These are phyloP conservation scores for Drosophila austrosaltans DNA, from an alignment of 2,888 invertebrate genomes.

Conservation along the genomic window DNA sequence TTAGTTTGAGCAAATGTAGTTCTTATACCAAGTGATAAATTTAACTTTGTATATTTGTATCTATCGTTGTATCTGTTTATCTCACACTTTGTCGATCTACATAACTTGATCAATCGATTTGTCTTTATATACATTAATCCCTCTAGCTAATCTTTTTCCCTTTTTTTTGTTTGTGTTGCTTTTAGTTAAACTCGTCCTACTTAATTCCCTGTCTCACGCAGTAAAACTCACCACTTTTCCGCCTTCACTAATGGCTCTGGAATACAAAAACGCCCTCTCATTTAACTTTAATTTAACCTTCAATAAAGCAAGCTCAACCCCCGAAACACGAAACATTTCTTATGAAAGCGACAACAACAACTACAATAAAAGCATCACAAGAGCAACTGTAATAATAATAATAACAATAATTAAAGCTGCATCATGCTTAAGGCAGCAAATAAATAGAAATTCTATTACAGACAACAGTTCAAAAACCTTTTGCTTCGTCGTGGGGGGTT, in stretches of 20 bases:
- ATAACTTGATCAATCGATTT: neutral
- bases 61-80: neutral
- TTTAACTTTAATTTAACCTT: slow-evolving; percentile 72
- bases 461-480: slow-evolving; percentile 47
- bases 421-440: slow-evolving; percentile 43
- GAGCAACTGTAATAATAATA: slow-evolving; percentile 25
- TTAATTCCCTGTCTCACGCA: neutral
- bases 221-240: slow-evolving; percentile 6
- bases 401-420: slow-evolving; percentile 66
- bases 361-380: neutral
- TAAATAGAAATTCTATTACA: slow-evolving; percentile 37
- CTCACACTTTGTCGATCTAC: too few relatives aligned
- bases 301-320: slow-evolving; percentile 39
- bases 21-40: too few relatives aligned
- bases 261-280: slow-evolving; percentile 24
- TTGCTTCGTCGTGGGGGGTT: neutral
- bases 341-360: neutral
- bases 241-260: slow-evolving; percentile 1
- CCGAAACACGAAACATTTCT: neutral
- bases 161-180: neutral
- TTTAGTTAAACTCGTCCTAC: neutral
- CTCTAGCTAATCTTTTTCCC: neutral
- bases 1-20: too few relatives aligned
- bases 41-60: too few relatives aligned
- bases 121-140: neutral